phyloP scores from a whole-genome alignment of 2,113 vertebrate species.

The Naja naja region DNA sequence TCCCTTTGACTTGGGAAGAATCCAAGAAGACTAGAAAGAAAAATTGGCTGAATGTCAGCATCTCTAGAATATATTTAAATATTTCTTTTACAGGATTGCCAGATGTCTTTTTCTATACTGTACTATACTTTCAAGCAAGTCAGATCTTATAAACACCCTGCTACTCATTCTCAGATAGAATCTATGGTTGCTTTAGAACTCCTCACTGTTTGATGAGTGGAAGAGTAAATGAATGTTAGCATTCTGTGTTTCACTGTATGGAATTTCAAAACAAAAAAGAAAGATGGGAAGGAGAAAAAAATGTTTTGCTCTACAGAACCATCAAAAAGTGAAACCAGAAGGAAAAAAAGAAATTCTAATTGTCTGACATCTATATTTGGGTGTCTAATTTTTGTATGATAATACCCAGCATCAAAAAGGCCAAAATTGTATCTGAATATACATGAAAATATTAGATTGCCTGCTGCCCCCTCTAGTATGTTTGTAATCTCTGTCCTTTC shows the following conservation, averaged over 20 bases:
- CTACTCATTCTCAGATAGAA: background rate
- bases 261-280: background rate
- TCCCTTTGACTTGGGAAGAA: background rate
- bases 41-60: background rate
- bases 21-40: background rate
- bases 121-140: background rate
- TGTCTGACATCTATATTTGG: background rate
- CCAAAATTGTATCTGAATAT: background rate
- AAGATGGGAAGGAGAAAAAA: background rate
- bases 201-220: background rate
- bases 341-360: background rate
- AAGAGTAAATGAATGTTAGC: background rate
- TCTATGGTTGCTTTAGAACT: background rate
- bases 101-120: background rate
- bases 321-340: background rate
- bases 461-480: background rate
- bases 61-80: background rate
- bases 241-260: background rate
- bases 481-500: background rate
- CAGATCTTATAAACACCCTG: background rate
- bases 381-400: background rate
- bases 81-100: background rate
- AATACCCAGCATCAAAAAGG: background rate
- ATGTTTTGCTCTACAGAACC: background rate
- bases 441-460: background rate